A percentile compares a stretch with the other conserved stretches of the same genome.
Conservation (phyloP, 2,797 vertebrate species). For the Chelidonichthys spinosus region DNA sequence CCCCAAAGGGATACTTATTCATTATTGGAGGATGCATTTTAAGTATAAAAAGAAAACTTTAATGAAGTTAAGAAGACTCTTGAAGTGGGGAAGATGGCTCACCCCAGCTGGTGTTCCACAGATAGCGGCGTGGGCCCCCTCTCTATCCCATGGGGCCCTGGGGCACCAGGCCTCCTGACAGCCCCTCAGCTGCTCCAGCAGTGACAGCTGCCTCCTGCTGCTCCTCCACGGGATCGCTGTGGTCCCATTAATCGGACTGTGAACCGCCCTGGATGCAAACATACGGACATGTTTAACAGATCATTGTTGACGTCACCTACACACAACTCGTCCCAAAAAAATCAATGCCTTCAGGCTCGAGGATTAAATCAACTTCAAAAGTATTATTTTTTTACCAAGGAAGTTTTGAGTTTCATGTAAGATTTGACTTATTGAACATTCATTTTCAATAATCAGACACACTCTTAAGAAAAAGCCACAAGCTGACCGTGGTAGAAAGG, state of each 20-base stretch:
- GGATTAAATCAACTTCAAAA: background rate
- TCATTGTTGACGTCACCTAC: background rate
- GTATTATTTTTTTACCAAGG: too few relatives aligned
- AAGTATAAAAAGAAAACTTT: background rate
- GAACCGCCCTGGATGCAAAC: slow-evolving; percentile 60
- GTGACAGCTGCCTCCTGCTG: slow-evolving; percentile 55
- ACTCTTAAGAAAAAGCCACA: background rate
- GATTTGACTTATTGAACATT: background rate
- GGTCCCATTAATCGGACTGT: slow-evolving; percentile 63
- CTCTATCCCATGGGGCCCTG: slow-evolving; percentile 74
- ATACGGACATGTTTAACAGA: slow-evolving; percentile 11
- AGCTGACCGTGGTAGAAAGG: background rate
- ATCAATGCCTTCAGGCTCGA: background rate
- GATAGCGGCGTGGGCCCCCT: slow-evolving; percentile 70
- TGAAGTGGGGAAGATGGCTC: too few relatives aligned
- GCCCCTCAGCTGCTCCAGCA: slow-evolving; percentile 76
- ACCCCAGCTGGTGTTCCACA: slow-evolving; percentile 80
- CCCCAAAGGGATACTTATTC: background rate
- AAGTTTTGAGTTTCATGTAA: background rate
- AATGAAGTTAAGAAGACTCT: too few relatives aligned
- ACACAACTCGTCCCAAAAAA: background rate
- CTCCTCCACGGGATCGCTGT: slow-evolving; percentile 76
- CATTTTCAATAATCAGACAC: background rate
- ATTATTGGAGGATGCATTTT: background rate
- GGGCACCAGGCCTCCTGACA: slow-evolving; percentile 83